phyloP scores from a whole-genome alignment of 2,113 vertebrate genomes.

The Colaptes auratus region DNA sequence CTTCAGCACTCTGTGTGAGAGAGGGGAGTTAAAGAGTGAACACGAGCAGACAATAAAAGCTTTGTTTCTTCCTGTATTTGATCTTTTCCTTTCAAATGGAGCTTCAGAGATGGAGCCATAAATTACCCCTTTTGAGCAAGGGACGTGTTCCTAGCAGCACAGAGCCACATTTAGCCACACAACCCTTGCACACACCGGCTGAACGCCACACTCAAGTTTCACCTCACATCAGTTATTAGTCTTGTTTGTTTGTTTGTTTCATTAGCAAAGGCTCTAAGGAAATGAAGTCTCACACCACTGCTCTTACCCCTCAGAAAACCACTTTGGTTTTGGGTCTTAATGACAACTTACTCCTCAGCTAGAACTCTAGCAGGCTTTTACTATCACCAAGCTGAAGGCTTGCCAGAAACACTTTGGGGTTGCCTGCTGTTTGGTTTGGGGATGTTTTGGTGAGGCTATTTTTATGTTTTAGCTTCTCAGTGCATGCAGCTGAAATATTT shows the following conservation, averaged over 20 bases:
- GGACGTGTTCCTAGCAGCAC: conserved; percentile 9
- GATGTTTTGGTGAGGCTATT: neutral
- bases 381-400: neutral
- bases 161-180: conserved; percentile 40
- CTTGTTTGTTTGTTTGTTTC: neutral
- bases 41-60: neutral
- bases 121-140: conserved; percentile 42
- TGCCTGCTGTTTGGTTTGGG: neutral
- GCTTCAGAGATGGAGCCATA: conserved; percentile 35
- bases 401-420: neutral
- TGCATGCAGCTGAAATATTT: neutral
- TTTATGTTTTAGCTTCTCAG: neutral
- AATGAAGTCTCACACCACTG: neutral
- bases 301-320: neutral
- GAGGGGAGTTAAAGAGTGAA: conserved; percentile 12
- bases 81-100: conserved; percentile 32
- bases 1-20: conserved; percentile 30
- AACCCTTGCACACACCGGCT: conserved; percentile 16
- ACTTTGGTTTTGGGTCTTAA: neutral
- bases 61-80: conserved; percentile 37
- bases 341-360: neutral
- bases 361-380: neutral
- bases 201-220: conserved; percentile 13
- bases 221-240: neutral
- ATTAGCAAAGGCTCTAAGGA: neutral